Evolutionary conservation across 1,140 invertebrate species (phyloP).

Genomic region (Oreohelix idahoensis): DNA sequence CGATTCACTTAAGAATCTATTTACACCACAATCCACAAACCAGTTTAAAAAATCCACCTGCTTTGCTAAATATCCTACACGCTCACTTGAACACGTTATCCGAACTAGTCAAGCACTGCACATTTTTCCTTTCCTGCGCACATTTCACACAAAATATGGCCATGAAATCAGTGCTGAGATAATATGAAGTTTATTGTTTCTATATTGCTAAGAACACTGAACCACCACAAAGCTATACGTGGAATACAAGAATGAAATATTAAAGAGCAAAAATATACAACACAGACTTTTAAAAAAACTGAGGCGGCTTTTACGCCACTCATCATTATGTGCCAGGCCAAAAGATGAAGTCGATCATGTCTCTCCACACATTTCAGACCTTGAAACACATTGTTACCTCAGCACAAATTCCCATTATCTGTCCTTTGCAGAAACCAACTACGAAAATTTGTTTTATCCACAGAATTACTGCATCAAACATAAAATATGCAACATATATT

Average conservation of each 20-base stretch:
- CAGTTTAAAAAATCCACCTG: too few relatives aligned
- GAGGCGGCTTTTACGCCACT: neutral
- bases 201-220: neutral
- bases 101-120: neutral
- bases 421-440: neutral
- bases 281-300: neutral
- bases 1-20: too few relatives aligned
- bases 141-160: neutral
- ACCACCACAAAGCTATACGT: neutral
- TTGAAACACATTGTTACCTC: neutral
- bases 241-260: neutral
- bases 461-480: neutral
- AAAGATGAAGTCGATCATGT: neutral
- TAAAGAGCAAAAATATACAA: neutral
- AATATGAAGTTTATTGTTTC: slow-evolving; percentile 4
- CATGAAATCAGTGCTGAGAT: neutral
- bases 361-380: neutral
- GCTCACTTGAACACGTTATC: too few relatives aligned
- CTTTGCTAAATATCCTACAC: too few relatives aligned
- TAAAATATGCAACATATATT: neutral
- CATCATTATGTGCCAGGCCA: neutral
- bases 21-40: too few relatives aligned
- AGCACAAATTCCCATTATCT: neutral
- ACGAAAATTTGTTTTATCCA: neutral
- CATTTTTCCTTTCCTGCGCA: neutral